Conservation (phyloP, 1,140 invertebrate genomes). For the Heliconius nattereri region DNA sequence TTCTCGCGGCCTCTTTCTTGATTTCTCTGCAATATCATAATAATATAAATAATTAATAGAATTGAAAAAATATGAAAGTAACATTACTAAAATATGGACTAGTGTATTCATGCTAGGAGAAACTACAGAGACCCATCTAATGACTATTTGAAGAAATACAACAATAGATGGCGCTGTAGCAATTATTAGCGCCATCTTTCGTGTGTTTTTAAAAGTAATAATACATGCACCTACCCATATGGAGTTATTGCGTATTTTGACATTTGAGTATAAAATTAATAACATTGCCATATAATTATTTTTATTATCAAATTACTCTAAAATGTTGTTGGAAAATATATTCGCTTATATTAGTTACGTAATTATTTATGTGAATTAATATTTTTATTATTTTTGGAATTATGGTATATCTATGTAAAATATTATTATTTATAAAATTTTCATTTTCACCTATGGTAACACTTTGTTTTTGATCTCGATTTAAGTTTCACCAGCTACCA, state of each 20-base stretch:
- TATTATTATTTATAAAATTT: background rate
- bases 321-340: background rate
- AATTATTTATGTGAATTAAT: background rate
- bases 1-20: background rate
- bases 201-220: too few species aligned
- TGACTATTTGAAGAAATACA: background rate
- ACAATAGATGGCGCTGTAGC: background rate
- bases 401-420: background rate
- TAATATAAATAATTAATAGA: too few species aligned
- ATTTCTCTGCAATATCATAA: too few species aligned
- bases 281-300: background rate
- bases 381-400: background rate
- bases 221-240: background rate
- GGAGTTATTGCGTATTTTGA: background rate
- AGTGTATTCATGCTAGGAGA: too few species aligned
- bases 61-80: too few species aligned
- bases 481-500: constrained; percentile 43
- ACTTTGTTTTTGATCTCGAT: constrained; percentile 23
- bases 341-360: background rate
- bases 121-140: background rate
- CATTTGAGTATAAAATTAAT: background rate
- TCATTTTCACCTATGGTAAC: constrained; percentile 11
- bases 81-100: too few species aligned
- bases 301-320: background rate
- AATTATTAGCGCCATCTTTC: background rate